A percentile compares a stretch with the other conserved stretches of the same genome.
Conservation (phyloP, 2,797 vertebrate genomes). For the Glyptemys insculpta region DNA sequence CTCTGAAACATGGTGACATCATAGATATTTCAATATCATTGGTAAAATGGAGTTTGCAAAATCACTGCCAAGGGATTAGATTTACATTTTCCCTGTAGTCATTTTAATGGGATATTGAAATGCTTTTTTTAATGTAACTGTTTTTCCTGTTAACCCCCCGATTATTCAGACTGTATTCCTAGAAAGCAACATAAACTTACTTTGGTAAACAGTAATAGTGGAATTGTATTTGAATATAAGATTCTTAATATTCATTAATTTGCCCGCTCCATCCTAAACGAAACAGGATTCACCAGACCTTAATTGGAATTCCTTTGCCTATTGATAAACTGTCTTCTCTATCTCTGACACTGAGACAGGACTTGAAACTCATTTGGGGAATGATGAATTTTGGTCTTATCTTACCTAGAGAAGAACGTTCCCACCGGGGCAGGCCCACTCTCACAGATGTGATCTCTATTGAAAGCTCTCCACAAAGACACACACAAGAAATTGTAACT, state of each 20-base stretch:
- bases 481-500: background rate
- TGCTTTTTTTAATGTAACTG: background rate
- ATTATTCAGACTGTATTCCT: constrained; percentile 4
- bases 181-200: constrained; percentile 26
- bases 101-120: background rate
- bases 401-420: background rate
- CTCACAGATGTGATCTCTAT: background rate
- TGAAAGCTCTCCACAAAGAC: background rate
- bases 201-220: background rate
- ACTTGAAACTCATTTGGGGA: background rate
- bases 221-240: background rate
- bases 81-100: background rate
- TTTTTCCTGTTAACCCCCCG: background rate
- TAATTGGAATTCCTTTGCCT: background rate
- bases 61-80: background rate
- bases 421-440: background rate
- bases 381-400: background rate
- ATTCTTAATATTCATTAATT: background rate
- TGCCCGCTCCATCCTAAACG: background rate
- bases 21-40: accelerated
- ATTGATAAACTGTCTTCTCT: background rate
- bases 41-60: background rate
- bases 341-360: background rate
- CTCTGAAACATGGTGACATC: background rate
- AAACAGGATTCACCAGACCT: background rate